These are phyloP conservation scores for Ectobius pallidus DNA, from an alignment of 2,888 invertebrate genomes.

Conservation along the genomic window DNA sequence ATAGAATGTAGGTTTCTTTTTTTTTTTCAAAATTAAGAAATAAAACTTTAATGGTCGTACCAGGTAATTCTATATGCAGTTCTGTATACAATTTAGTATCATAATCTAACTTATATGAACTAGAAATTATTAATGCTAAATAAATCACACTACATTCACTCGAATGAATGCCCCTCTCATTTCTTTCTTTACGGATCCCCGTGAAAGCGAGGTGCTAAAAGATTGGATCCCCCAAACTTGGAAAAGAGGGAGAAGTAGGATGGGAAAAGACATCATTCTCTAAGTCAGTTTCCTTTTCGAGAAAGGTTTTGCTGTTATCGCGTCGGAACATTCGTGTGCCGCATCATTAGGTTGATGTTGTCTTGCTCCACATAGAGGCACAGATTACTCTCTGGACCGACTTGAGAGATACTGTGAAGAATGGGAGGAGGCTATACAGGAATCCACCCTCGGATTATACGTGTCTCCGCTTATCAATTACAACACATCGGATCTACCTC, in stretches of 20 bases:
- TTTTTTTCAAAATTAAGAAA: no score
- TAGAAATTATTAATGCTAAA: no score
- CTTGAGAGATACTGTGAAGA: background rate
- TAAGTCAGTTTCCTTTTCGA: slow-evolving; percentile 21
- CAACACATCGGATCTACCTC: no score
- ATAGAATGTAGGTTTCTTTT: no score
- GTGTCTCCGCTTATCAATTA: no score
- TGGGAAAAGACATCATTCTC: slow-evolving; percentile 28
- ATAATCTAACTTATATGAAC: no score
- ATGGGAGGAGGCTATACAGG: background rate
- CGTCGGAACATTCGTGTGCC: slow-evolving; percentile 37
- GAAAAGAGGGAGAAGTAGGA: background rate
- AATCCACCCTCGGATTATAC: background rate
- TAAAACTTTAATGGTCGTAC: no score
- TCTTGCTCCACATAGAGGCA: background rate
- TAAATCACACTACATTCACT: no score
- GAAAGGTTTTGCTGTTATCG: slow-evolving; percentile 33
- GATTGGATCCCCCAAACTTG: background rate
- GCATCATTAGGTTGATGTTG: slow-evolving; percentile 38
- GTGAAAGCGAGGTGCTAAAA: background rate
- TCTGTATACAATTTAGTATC: no score
- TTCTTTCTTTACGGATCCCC: no score
- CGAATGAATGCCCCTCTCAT: no score
- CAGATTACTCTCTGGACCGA: slow-evolving; percentile 1
- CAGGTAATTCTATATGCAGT: no score